A percentile compares a stretch with the other conserved stretches of the same genome.
Evolutionary conservation across 2,113 vertebrate species (phyloP).

Genomic region (Thinocorus orbignyianus): DNA sequence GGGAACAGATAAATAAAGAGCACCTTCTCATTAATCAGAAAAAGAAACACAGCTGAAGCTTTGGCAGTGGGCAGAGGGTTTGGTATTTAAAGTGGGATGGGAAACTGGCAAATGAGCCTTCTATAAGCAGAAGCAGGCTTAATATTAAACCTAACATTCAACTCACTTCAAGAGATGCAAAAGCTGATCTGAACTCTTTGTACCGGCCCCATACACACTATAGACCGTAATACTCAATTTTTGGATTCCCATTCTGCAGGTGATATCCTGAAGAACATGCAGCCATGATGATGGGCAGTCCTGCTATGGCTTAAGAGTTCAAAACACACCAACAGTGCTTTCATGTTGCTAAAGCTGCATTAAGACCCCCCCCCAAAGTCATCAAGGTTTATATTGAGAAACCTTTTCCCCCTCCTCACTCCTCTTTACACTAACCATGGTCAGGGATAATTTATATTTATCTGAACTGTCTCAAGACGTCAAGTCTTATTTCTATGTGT

Average conservation of each 20-base stretch:
- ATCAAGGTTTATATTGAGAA: background rate
- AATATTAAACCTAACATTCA: background rate
- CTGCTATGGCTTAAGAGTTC: background rate
- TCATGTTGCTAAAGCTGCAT: background rate
- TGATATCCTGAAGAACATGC: accelerated
- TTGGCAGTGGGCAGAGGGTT: constrained; percentile 37
- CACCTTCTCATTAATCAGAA: background rate
- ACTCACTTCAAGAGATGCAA: background rate
- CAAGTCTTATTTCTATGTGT: background rate
- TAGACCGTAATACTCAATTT: background rate
- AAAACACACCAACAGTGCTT: background rate
- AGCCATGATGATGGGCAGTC: background rate
- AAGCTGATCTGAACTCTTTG: background rate
- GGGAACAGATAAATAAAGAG: constrained; percentile 62
- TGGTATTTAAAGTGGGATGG: constrained; percentile 1
- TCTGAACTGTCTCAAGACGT: background rate
- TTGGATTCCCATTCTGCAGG: background rate
- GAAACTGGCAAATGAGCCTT: constrained; percentile 12
- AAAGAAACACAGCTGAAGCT: constrained; percentile 52
- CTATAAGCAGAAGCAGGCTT: constrained; percentile 14
- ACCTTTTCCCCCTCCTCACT: background rate
- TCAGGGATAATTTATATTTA: background rate
- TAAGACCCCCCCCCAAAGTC: background rate
- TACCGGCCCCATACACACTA: background rate
- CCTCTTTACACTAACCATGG: background rate